These are phyloP conservation scores for Amblyraja radiata DNA, from an alignment of 2,797 vertebrate species.

Conservation along the genomic window DNA sequence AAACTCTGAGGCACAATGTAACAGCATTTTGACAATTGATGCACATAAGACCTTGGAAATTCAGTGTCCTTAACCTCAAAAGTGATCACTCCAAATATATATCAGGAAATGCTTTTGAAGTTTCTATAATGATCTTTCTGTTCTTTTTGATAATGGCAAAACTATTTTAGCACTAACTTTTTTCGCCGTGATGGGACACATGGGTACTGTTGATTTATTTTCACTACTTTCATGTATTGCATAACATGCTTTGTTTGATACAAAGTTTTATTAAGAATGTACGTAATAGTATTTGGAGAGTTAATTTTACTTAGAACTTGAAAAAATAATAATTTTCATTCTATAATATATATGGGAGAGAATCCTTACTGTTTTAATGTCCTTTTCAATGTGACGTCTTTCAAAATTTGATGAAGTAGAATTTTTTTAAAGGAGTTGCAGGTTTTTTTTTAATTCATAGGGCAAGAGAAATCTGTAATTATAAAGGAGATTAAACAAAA, in stretches of 20 bases:
- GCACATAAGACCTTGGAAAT: no score
- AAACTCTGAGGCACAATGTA: neutral
- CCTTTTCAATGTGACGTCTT: neutral
- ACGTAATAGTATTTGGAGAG: neutral
- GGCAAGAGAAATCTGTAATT: constrained; percentile 4
- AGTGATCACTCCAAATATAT: neutral
- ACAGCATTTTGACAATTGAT: neutral
- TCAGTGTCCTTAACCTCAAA: neutral
- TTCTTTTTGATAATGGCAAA: neutral
- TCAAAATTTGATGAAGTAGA: neutral
- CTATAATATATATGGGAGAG: neutral
- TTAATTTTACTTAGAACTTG: constrained; percentile 29
- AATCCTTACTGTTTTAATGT: neutral
- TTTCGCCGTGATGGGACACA: constrained; percentile 12
- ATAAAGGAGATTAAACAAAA: neutral
- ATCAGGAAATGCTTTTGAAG: neutral
- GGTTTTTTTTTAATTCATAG: neutral
- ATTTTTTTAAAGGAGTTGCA: neutral
- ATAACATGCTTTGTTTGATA: neutral
- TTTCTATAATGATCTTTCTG: neutral
- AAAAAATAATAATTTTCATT: neutral
- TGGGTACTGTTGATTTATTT: constrained; percentile 39
- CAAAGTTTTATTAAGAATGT: neutral
- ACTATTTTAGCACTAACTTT: neutral
- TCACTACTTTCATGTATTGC: neutral